Percentiles rank a stretch among this genome's conserved stretches.
phyloP scores from a whole-genome alignment of 2,797 vertebrate genomes.

The Ptychobarbus kaznakovi region DNA sequence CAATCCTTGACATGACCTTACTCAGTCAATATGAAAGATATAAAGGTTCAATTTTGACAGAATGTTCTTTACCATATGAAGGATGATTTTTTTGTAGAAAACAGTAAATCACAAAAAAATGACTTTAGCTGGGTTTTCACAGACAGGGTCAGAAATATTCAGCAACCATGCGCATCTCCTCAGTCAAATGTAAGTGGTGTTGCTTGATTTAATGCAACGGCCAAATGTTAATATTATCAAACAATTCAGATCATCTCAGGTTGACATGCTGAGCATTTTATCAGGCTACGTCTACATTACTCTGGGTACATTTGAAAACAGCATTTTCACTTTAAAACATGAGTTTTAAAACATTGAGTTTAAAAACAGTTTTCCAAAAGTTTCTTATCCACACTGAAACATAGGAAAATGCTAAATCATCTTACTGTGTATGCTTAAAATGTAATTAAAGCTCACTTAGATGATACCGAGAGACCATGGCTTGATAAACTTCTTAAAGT shows the following conservation, averaged over 20 bases:
- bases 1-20: too few species aligned
- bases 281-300: neutral
- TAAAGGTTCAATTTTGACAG: too few species aligned
- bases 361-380: neutral
- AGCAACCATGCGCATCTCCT: constrained; percentile 33
- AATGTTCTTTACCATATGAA: too few species aligned
- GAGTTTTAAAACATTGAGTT: too few species aligned
- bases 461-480: neutral
- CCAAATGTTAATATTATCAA: neutral
- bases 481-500: neutral
- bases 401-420: neutral
- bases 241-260: constrained; percentile 9
- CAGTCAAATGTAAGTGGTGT: neutral
- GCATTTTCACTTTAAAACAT: neutral
- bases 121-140: too few species aligned
- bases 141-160: neutral
- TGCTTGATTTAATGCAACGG: neutral
- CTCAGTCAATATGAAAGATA: too few species aligned
- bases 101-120: too few species aligned
- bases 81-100: too few species aligned
- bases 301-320: neutral
- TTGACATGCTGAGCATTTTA: constrained; percentile 50
- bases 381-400: neutral
- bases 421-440: neutral
- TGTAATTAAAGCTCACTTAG: neutral